Percentiles rank a stretch among this genome's conserved stretches.
phyloP scores from a whole-genome alignment of 2,797 vertebrate genomes.

The Eutrigla gurnardus region DNA sequence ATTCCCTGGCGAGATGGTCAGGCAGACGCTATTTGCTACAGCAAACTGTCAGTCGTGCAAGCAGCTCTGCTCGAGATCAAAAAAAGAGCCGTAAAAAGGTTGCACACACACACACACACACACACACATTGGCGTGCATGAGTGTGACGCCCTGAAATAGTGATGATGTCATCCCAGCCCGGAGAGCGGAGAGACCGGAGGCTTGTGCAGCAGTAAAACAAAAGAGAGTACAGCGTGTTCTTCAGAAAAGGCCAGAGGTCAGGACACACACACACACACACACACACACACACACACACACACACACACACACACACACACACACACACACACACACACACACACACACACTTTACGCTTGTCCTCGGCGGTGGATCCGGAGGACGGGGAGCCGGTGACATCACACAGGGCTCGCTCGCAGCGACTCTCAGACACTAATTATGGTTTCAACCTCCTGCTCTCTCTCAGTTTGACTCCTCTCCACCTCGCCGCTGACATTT shows the following conservation, averaged over 20 bases:
- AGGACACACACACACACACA: neutral
- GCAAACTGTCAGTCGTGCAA: slow-evolving; percentile 51
- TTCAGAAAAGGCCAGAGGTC: slow-evolving; percentile 65
- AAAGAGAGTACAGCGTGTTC: slow-evolving; percentile 65
- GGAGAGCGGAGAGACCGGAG: slow-evolving; percentile 44
- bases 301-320: neutral
- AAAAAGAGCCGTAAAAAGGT: slow-evolving; percentile 25
- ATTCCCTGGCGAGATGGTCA: slow-evolving; percentile 60
- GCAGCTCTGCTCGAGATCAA: slow-evolving; percentile 52
- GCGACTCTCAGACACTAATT: slow-evolving; percentile 75
- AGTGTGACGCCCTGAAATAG: slow-evolving; percentile 62
- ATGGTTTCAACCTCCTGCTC: slow-evolving; percentile 69
- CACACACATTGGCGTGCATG: slow-evolving; percentile 32
- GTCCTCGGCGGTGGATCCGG: slow-evolving; percentile 57
- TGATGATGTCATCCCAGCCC: slow-evolving; percentile 59
- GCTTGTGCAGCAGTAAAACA: slow-evolving; percentile 57
- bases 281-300: no score
- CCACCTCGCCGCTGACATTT: slow-evolving; percentile 75
- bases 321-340: neutral
- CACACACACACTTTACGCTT: slow-evolving; percentile 9
- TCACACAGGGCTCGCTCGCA: slow-evolving; percentile 59
- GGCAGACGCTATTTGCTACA: slow-evolving; percentile 44
- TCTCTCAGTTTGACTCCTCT: slow-evolving; percentile 73
- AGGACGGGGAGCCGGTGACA: slow-evolving; percentile 63
- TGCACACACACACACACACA: slow-evolving; percentile 12